Conservation (phyloP, 2,113 vertebrate species). For the Geothlypis trichas region DNA sequence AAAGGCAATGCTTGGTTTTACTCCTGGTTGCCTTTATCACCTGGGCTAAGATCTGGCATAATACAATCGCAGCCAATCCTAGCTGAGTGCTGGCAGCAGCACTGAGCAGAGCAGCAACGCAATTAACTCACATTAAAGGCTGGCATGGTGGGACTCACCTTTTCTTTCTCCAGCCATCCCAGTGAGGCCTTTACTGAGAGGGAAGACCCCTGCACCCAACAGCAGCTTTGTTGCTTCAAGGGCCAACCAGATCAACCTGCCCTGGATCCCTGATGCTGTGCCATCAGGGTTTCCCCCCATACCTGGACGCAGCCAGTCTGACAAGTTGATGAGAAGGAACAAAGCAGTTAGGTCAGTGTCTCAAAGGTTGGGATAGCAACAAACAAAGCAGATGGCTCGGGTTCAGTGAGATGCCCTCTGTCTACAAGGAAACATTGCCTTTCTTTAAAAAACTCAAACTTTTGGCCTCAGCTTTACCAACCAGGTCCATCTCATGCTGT, state of each 20-base stretch:
- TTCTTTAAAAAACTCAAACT: background rate
- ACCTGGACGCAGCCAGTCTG: background rate
- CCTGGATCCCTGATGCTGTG: background rate
- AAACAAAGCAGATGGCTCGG: background rate
- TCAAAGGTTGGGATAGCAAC: background rate
- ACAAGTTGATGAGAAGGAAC: background rate
- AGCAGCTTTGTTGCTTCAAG: rapidly evolving
- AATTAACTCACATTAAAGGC: background rate
- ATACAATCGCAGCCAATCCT: background rate
- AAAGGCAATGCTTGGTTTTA: background rate
- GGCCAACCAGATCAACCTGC: background rate
- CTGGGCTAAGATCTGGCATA: background rate
- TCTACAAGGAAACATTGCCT: background rate
- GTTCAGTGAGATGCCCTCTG: background rate
- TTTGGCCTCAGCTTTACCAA: background rate
- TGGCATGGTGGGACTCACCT: background rate
- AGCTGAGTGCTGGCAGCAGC: background rate
- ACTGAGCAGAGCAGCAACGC: background rate
- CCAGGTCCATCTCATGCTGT: rapidly evolving
- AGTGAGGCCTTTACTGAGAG: rapidly evolving
- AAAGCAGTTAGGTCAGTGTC: background rate
- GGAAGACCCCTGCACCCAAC: background rate
- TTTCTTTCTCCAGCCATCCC: background rate
- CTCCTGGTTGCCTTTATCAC: background rate
- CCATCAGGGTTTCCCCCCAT: background rate